Base-by-base conservation (phyloP, 2,797 vertebrate genomes). In the Mareca strepera region DNA sequence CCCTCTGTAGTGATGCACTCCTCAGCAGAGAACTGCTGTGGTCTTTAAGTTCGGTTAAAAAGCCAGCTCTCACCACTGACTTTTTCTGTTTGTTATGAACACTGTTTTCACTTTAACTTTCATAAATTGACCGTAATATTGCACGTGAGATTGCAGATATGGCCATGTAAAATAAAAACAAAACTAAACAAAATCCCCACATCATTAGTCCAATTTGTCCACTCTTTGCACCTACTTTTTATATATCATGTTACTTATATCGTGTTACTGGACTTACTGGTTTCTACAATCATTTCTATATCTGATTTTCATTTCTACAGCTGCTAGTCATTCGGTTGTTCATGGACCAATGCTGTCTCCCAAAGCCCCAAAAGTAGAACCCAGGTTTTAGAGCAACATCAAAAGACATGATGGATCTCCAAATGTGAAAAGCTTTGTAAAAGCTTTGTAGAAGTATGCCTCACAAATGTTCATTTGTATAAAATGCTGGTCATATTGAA, bases 151-250 rank as follows among this genome's bases (percentile, higher is more conserved):
- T 72, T 64, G 28, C 21, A n/a, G 39, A 33, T 21, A 73, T 43
- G 52, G 7, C 4, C 5, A 29, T 37, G 3, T 29, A 39, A 82
- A 82, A 53, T 12, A 26, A 13, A 3, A 2, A 6, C 22, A 69
- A n/a, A 35, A 2, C 9, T 43, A 43, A 52, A 11, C 5, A 37
- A 33, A 3, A 22, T 48, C 46, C 11, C 1, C 1, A 1, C 1
- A 53, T 26, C 25, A 28, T 2, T 29, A 22, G 6, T 46, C 73
- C 0, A 11, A 64, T 82, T 59, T 52, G 2, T 6, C 25, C 25
- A 23, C 7, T 23, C 3, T 37, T 64, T 72, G 5, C 16, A 50
- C 3, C 0, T 43, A 6, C 12, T 43, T 2, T 48, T 88, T 52
- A 41, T 8, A 3, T 29, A 23, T 21, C 11, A 6, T 31, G 1